A percentile compares a stretch with the other conserved stretches of the same genome.
phyloP scores from a whole-genome alignment of 2,888 invertebrate genomes.

The Cephus runcator region DNA sequence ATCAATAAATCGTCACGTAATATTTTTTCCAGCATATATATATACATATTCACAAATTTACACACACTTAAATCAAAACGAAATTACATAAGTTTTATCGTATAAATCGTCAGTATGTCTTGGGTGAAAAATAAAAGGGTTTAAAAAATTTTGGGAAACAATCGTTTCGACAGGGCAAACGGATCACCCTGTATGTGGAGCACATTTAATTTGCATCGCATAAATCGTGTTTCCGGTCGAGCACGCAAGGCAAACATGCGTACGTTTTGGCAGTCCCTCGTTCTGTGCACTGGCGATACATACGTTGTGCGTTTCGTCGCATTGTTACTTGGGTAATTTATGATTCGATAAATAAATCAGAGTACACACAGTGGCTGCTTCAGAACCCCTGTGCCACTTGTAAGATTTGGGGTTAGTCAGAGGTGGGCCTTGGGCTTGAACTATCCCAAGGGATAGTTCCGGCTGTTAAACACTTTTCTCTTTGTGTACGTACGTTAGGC shows the following conservation, averaged over 20 bases:
- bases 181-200: constrained; percentile 8
- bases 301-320: constrained; percentile 39
- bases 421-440: background rate
- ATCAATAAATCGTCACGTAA: background rate
- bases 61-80: background rate
- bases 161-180: background rate
- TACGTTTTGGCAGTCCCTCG: constrained; percentile 48
- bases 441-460: background rate
- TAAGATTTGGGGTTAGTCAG: constrained; percentile 20
- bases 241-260: constrained; percentile 62
- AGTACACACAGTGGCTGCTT: constrained; percentile 23
- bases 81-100: background rate
- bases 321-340: constrained; percentile 57
- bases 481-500: constrained; percentile 5
- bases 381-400: constrained; percentile 14
- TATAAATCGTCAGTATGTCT: too few species aligned
- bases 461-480: constrained; percentile 19
- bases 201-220: constrained; percentile 62
- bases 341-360: constrained; percentile 62
- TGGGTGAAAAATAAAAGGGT: background rate
- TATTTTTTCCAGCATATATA: too few species aligned
- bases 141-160: background rate
- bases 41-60: background rate
- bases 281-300: constrained; percentile 8
- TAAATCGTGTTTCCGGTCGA: constrained; percentile 61